Evolutionary conservation across 2,797 vertebrate genomes (phyloP), one percentile per base, ranked within the genome.

Genomic region (Oophaga sylvatica): DNA sequence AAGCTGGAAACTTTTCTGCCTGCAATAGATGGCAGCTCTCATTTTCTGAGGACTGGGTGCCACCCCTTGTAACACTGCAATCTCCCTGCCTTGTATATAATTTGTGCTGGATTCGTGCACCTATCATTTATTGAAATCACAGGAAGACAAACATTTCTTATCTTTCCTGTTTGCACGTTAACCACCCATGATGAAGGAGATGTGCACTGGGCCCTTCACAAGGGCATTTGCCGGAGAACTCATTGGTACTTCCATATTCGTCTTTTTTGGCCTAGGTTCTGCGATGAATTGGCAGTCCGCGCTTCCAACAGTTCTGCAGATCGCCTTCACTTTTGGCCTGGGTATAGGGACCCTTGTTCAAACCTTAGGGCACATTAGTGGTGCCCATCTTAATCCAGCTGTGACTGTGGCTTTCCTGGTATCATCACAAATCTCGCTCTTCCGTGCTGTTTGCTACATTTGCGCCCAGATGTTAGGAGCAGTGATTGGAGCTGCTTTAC

Each of bases 391-490:
- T 87, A 96, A 95, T 90, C 95, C 95, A 0, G 95, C 95, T 0
- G 91, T 96, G 56, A 95, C 94, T 22, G 91, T 95, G 17, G 95
- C 95, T 70, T 94, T 96, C 90, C 91, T 96, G 0, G 91, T 95
- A 0, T 95, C 94, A 48, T 95, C 95, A 86, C 95, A 96, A 90
- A 95, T 96, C 91, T 96, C 95, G 0, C 90, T 95, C 84, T 92
- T 93, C 2, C 92, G 95, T 20, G 92, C 91, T 0, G 5, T 91
- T 76, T 94, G 94, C 92, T 96, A 96, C 1, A 82, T 96, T 17
- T 26, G 89, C 1, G 95, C 94, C 35, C 95, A 96, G 88, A 90
- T 95, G 90, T 77, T 93, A 0, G 95, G 95, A 5, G 95, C 93
- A 90, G 94, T 95, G 2, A 92, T 94, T 0, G 95, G 95, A 0